phyloP scores from a whole-genome alignment of 2,888 invertebrate genomes.

The Leuctra nigra region DNA sequence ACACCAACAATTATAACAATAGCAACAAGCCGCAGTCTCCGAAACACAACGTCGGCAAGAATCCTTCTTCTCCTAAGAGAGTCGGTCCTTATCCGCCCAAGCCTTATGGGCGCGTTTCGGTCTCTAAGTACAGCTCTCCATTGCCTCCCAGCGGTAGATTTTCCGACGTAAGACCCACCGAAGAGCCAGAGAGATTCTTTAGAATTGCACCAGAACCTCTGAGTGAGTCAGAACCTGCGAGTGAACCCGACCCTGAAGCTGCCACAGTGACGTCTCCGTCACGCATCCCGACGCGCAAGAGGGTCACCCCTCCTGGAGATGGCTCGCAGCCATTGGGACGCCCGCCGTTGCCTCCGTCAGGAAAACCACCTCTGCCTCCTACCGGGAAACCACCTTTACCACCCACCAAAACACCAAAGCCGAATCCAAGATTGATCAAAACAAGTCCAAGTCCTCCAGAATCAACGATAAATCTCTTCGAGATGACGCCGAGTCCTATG shows the following conservation, averaged over 20 bases:
- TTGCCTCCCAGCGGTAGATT: not conserved
- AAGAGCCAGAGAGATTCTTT: not conserved
- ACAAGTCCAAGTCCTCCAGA: not conserved
- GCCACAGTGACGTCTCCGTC: not conserved
- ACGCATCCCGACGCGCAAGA: constrained; percentile 1
- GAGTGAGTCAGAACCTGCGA: too few species aligned
- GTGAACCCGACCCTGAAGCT: too few species aligned
- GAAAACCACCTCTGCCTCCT: constrained; percentile 19
- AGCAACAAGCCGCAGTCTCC: constrained; percentile 1
- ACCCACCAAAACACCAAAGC: constrained; percentile 11
- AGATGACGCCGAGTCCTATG: not conserved
- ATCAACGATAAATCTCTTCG: not conserved
- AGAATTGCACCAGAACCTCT: not conserved
- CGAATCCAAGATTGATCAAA: constrained; percentile 1
- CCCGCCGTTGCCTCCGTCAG: not conserved
- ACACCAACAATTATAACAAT: not conserved
- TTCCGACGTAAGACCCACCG: not conserved
- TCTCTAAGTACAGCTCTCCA: not conserved
- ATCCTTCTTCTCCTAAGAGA: constrained; percentile 12
- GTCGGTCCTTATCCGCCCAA: constrained; percentile 12
- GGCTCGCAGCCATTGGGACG: not conserved
- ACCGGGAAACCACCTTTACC: constrained; percentile 22
- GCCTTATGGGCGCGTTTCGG: not conserved
- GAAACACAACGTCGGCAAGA: not conserved
- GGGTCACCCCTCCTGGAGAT: constrained; percentile 2